Evolutionary conservation across 1,140 invertebrate genomes (phyloP).

Genomic region (Macrosteles quadrilineatus): DNA sequence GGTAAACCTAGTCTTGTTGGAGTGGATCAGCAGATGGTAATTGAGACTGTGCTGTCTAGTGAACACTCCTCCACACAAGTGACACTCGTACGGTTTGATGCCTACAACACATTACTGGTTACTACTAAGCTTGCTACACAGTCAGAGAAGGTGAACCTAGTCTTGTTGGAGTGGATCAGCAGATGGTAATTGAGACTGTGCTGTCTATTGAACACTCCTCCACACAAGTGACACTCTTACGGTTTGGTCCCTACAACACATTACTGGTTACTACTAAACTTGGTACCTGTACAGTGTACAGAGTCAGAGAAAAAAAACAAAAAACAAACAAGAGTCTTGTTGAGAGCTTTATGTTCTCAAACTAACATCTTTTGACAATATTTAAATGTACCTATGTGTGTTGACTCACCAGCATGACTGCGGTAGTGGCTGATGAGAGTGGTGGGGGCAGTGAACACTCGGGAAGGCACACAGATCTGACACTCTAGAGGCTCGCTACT

Average conservation of each 20-base stretch:
- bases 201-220: constrained; percentile 64
- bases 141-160: constrained; percentile 63
- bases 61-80: constrained; percentile 63
- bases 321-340: too few species aligned
- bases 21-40: constrained; percentile 69
- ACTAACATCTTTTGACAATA: too few species aligned
- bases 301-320: too few species aligned
- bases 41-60: constrained; percentile 67
- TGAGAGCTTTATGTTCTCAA: too few species aligned
- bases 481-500: constrained; percentile 57
- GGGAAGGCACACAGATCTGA: constrained; percentile 62
- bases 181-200: constrained; percentile 70
- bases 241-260: constrained; percentile 67
- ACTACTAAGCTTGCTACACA: too few species aligned
- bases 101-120: constrained; percentile 49
- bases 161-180: constrained; percentile 67
- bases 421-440: constrained; percentile 67
- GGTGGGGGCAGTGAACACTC: constrained; percentile 64
- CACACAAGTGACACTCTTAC: constrained; percentile 63
- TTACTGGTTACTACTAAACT: too few species aligned
- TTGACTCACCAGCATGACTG: constrained; percentile 60
- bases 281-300: too few species aligned
- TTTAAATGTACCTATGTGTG: too few species aligned
- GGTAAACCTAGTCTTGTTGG: constrained; percentile 65
- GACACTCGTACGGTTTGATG: constrained; percentile 66